phyloP scores from a whole-genome alignment of 2,113 vertebrate species.

The Nesogale talazaci region DNA sequence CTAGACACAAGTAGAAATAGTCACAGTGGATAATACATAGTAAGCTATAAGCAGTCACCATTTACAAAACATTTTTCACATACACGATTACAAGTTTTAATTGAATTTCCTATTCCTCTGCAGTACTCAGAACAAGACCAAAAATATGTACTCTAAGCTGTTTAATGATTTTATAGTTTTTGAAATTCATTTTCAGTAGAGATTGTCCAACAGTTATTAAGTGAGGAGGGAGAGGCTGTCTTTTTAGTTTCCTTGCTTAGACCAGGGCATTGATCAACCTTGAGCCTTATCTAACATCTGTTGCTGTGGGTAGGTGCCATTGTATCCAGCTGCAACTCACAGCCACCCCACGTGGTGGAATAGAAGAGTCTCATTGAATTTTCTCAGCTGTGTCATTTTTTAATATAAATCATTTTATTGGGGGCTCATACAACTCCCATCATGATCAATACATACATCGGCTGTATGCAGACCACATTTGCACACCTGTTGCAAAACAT shows the following conservation, averaged over 20 bases:
- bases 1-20: neutral
- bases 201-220: neutral
- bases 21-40: neutral
- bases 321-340: neutral
- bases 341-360: neutral
- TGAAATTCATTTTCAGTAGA: neutral
- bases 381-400: neutral
- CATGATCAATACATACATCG: no score
- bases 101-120: neutral
- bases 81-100: neutral
- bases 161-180: neutral
- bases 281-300: neutral
- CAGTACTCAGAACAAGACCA: neutral
- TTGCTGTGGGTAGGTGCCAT: neutral
- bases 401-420: no score
- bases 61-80: slow-evolving; percentile 30
- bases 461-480: no score
- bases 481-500: no score
- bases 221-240: neutral
- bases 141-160: neutral
- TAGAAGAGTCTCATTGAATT: neutral
- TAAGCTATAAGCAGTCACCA: neutral
- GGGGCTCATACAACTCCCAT: no score
- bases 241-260: slow-evolving; percentile 19
- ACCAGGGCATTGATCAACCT: neutral